phyloP scores from a whole-genome alignment of 1,140 invertebrate species.

The Zaprionus ghesquierei region DNA sequence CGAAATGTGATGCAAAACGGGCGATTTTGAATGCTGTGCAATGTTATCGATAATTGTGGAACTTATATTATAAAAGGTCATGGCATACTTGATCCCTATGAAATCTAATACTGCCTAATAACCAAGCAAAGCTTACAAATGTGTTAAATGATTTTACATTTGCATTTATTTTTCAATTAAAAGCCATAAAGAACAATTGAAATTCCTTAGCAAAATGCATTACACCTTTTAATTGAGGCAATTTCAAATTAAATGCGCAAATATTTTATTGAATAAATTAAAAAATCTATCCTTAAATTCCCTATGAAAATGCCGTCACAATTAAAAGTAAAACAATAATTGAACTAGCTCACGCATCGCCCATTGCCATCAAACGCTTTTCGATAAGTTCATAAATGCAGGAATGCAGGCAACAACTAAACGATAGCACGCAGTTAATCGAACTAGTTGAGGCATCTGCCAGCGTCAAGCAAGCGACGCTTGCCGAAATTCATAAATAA shows the following conservation, averaged over 20 bases:
- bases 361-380: too few species aligned
- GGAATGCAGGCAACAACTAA: too few species aligned
- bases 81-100: too few species aligned
- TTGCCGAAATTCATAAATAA: not conserved
- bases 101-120: too few species aligned
- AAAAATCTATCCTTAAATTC: not conserved
- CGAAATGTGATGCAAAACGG: too few species aligned
- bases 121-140: not conserved
- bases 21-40: too few species aligned
- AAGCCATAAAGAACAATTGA: not conserved
- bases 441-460: not conserved
- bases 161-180: not conserved
- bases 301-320: not conserved
- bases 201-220: not conserved
- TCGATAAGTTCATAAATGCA: too few species aligned
- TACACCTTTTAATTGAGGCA: too few species aligned
- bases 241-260: not conserved
- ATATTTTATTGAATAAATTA: not conserved
- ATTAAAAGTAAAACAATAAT: not conserved
- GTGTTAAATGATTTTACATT: not conserved
- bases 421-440: not conserved
- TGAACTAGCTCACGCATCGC: too few species aligned
- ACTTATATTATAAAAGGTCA: not conserved
- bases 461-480: not conserved
- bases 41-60: not conserved